Conservation (phyloP, 2,888 invertebrate species). For the Metopia argyrocephala region DNA sequence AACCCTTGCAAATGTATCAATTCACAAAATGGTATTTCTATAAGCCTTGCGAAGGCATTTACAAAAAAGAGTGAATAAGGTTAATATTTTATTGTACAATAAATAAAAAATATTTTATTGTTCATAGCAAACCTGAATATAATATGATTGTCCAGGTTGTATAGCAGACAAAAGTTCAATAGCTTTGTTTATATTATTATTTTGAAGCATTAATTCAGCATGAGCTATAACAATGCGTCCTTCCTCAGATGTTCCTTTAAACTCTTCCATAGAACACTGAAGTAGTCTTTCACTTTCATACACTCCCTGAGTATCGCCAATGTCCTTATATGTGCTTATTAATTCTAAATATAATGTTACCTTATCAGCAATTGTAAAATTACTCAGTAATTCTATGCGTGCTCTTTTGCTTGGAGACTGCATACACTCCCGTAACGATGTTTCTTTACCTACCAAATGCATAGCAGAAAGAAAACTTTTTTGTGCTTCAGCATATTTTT, state of each 20-base stretch:
- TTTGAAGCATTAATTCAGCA: conserved; percentile 89
- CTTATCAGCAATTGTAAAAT: conserved; percentile 85
- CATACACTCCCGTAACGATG: conserved; percentile 66
- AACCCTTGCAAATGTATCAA: too few species aligned
- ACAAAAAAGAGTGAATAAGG: too few species aligned
- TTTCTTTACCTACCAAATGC: conserved; percentile 80
- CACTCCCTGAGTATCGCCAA: conserved; percentile 73
- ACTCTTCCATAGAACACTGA: conserved; percentile 85
- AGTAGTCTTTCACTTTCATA: conserved; percentile 90
- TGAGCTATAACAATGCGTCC: conserved; percentile 90
- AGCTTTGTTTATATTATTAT: conserved; percentile 90
- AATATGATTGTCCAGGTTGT: conserved; percentile 90
- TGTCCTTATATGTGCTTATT: conserved; percentile 78
- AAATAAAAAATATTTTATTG: not conserved
- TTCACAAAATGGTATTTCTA: too few species aligned
- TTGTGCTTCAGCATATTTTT: conserved; percentile 85
- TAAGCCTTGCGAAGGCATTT: too few species aligned
- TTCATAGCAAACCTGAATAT: conserved; percentile 81
- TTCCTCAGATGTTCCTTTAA: conserved; percentile 90
- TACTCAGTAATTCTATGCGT: conserved; percentile 46
- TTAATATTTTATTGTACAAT: too few species aligned
- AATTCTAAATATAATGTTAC: conserved; percentile 93
- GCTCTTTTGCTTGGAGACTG: conserved; percentile 10
- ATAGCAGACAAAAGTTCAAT: conserved; percentile 88
- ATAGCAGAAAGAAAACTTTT: conserved; percentile 88